Evolutionary conservation across 2,888 invertebrate species (phyloP), one percentile per base, ranked within the genome.

Genomic region (Dichetophora obliterata): DNA sequence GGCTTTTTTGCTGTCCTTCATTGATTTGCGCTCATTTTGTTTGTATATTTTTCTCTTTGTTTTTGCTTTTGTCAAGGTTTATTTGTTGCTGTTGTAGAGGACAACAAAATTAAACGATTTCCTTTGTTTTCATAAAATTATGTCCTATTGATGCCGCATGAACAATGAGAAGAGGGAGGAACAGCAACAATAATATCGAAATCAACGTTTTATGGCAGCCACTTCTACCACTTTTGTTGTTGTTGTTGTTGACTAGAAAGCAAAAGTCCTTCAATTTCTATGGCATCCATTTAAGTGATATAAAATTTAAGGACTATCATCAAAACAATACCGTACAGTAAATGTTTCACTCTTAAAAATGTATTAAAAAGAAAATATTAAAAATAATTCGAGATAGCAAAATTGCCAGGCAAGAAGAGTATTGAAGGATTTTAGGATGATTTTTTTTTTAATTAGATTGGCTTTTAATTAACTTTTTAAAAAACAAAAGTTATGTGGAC

Each of bases 51-150:
- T 4, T 16, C 1, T 27, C 5, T 31, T 31, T 31, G 31, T 31
- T 31, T 31, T 63, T 31, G 27, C 14, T 66, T 48, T n/a, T 50
- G 24, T 24, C 24, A 27, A 11, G 48, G 24, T 9, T 19, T 48
- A 5, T 48, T 9, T 37, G 19, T 48, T 2, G 43, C 50, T 61
- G 11, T 63, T 6, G 27, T 66, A 8, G 11, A 43, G 48, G 5
- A 50, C 50, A 50, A 16, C 48, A 34, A 68, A 68, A 16, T 50
- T 68, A 48, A 68, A 50, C 19, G 68, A 50, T 68, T 68, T 50
- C 1, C 68, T 68, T 68, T 68, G 68, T 68, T 68, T 52, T 24
- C 50, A 27, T 19, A 68, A 59, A 59, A 27, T 22, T 16, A 68
- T 68, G 50, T 68, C 24, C 68, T 68, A 50, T 68, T 50, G 22